These are phyloP conservation scores for Anadara kagoshimensis DNA, from an alignment of 1,140 invertebrate genomes.

Conservation along the genomic window DNA sequence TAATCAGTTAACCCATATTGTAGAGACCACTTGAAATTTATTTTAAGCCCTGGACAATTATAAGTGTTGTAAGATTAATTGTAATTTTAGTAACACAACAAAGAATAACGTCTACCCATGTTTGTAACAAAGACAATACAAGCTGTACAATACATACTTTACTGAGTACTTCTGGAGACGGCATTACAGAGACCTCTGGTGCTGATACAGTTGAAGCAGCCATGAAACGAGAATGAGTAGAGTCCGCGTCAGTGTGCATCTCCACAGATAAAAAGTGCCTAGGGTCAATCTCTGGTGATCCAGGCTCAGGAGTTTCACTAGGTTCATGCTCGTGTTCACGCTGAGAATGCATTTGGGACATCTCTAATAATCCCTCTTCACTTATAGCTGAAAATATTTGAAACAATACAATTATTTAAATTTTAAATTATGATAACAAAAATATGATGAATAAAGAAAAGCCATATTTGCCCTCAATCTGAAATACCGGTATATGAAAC, in stretches of 20 bases:
- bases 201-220: slow-evolving; percentile 66
- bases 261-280: slow-evolving; percentile 19
- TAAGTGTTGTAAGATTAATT: too few relatives aligned
- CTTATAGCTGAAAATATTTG: slow-evolving; percentile 50
- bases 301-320: slow-evolving; percentile 20
- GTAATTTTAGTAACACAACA: too few relatives aligned
- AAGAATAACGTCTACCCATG: too few relatives aligned
- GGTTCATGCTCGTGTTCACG: slow-evolving; percentile 42
- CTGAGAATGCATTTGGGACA: slow-evolving; percentile 34
- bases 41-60: too few relatives aligned
- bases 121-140: not conserved
- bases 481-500: not conserved
- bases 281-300: slow-evolving; percentile 29
- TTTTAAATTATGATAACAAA: not conserved
- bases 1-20: too few relatives aligned
- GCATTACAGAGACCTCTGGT: slow-evolving; percentile 66
- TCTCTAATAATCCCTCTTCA: slow-evolving; percentile 58
- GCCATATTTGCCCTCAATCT: not conserved
- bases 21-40: too few relatives aligned
- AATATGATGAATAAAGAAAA: not conserved
- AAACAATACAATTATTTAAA: not conserved
- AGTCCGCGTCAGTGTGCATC: slow-evolving; percentile 34
- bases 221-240: slow-evolving; percentile 48
- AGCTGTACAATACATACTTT: slow-evolving; percentile 48
- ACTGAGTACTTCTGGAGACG: slow-evolving; percentile 62